These are phyloP conservation scores for Caenorhabditis sp. DNA, from an alignment of 2,888 invertebrate genomes.

Conservation along the genomic window DNA sequence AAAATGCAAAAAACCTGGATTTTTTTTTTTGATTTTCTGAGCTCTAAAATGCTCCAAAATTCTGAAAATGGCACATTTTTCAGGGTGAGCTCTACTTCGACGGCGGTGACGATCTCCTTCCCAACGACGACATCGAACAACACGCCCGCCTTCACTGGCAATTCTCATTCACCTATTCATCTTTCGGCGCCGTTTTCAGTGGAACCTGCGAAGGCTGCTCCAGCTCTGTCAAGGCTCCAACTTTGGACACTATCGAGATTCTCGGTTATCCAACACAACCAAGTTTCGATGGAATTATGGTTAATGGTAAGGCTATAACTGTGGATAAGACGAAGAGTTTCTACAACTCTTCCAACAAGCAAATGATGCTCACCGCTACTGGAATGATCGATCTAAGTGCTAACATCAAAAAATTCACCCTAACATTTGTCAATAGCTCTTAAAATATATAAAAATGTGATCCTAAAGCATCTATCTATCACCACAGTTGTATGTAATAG, in stretches of 20 bases:
- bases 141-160: constrained; percentile 44
- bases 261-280: constrained; percentile 50
- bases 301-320: constrained; percentile 16
- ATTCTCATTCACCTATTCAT: constrained; percentile 38
- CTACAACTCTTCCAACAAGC: constrained; percentile 18
- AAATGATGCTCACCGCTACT: constrained; percentile 8
- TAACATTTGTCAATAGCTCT: constrained; percentile 19
- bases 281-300: constrained; percentile 42
- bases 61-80: not conserved
- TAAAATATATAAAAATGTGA: not conserved
- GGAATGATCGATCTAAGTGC: constrained; percentile 23
- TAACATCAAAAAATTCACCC: constrained; percentile 28
- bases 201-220: constrained; percentile 37
- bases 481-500: not conserved
- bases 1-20: too few species aligned
- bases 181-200: constrained; percentile 22
- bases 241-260: constrained; percentile 55
- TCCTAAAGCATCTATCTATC: not conserved
- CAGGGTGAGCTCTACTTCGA: constrained; percentile 64
- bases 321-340: constrained; percentile 19
- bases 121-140: constrained; percentile 37
- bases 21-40: not conserved
- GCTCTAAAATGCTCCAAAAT: not conserved
- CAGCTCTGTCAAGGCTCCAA: constrained; percentile 32
- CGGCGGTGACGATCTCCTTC: constrained; percentile 59